phyloP scores from a whole-genome alignment of 2,797 vertebrate genomes.

The Sebastes taczanowskii region DNA sequence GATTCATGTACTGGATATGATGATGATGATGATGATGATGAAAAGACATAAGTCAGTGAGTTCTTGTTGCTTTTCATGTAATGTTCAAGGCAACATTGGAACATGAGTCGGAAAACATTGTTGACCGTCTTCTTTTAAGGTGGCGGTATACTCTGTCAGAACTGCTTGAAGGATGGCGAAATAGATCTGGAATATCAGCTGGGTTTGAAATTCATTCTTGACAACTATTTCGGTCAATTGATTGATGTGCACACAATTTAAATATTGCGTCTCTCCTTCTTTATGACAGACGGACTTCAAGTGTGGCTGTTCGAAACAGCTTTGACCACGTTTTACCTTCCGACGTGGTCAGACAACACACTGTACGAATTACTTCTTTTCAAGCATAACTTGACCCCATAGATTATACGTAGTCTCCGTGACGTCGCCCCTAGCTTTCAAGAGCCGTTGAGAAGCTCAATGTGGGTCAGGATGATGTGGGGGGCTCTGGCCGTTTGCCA shows the following conservation, averaged over 20 bases:
- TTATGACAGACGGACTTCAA: background rate
- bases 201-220: background rate
- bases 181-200: background rate
- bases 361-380: too few relatives aligned
- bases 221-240: background rate
- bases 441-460: too few relatives aligned
- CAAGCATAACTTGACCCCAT: too few relatives aligned
- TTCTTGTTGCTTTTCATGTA: background rate
- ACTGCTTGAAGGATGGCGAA: background rate
- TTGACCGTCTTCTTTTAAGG: background rate
- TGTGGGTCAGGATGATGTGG: too few relatives aligned
- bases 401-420: too few relatives aligned
- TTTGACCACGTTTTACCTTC: background rate
- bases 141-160: background rate
- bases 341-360: background rate
- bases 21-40: background rate
- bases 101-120: background rate
- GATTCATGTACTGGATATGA: background rate
- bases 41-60: background rate
- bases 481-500: accelerated
- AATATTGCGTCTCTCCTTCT: background rate
- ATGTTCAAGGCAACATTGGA: background rate
- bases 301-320: background rate
- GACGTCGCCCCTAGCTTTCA: too few relatives aligned
- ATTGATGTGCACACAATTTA: background rate